Conservation (phyloP, 2,888 invertebrate genomes). For the Hirudinaria manillensis region DNA sequence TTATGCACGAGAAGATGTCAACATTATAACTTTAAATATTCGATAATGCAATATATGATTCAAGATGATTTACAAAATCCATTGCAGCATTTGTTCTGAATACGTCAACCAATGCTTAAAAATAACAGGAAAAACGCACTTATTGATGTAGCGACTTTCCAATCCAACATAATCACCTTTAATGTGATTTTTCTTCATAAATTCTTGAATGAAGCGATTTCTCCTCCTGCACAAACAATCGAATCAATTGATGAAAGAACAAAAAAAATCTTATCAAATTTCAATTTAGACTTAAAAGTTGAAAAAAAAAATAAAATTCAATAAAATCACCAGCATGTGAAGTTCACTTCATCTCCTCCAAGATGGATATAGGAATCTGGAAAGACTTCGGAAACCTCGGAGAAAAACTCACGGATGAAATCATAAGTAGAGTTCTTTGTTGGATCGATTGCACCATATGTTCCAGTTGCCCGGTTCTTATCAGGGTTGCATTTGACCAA, state of each 20-base stretch:
- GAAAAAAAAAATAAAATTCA: not conserved
- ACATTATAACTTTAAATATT: too few relatives aligned
- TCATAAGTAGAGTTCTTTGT: constrained; percentile 43
- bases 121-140: constrained; percentile 41
- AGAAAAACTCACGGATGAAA: constrained; percentile 45
- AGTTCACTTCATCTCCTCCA: constrained; percentile 50
- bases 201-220: constrained; percentile 49
- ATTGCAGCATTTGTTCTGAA: too few relatives aligned
- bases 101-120: too few relatives aligned
- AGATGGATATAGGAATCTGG: constrained; percentile 48
- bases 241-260: too few relatives aligned
- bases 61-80: too few relatives aligned
- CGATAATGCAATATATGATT: not conserved
- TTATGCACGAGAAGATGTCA: too few relatives aligned
- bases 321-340: constrained; percentile 44
- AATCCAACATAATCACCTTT: constrained; percentile 59
- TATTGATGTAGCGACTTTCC: constrained; percentile 66
- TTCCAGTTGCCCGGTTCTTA: not conserved
- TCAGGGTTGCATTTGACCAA: constrained; percentile 46
- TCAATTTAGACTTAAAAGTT: too few relatives aligned
- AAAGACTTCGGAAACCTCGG: constrained; percentile 46
- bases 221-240: constrained; percentile 38
- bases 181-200: constrained; percentile 55
- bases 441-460: constrained; percentile 49
- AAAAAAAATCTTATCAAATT: not conserved